Conservation (phyloP, 2,113 vertebrate species). For the Lepus timidus region DNA sequence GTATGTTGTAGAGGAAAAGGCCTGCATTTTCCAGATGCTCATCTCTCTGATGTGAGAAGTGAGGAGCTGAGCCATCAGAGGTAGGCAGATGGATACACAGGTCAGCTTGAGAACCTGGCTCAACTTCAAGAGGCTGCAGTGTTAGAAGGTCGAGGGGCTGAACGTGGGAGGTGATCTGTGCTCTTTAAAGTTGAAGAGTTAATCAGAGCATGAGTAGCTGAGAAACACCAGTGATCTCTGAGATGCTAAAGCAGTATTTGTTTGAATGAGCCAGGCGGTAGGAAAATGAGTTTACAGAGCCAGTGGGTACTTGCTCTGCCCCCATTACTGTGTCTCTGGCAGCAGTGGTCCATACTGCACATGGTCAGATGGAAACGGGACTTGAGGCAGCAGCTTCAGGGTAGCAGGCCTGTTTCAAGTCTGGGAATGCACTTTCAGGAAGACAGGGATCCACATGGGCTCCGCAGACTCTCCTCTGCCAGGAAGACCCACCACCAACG, state of each 20-base stretch:
- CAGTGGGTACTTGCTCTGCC: neutral
- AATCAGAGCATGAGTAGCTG: neutral
- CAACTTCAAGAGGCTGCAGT: accelerated
- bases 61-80: accelerated
- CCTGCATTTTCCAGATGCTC: neutral
- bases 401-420: neutral
- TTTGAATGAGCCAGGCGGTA: neutral
- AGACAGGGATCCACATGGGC: neutral
- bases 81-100: neutral
- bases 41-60: neutral
- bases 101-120: neutral
- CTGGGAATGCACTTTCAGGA: neutral
- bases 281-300: neutral
- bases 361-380: neutral
- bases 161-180: neutral
- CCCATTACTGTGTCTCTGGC: neutral
- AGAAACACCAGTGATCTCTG: constrained; percentile 43
- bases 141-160: neutral
- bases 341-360: accelerated
- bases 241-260: constrained; percentile 43
- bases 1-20: neutral
- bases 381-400: accelerated
- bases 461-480: neutral
- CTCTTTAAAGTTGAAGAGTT: constrained; percentile 39
- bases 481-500: neutral